A percentile compares a stretch with the other conserved stretches of the same genome.
Conservation (phyloP, 2,888 invertebrate genomes). For the Petrolisthes manimaculis region DNA sequence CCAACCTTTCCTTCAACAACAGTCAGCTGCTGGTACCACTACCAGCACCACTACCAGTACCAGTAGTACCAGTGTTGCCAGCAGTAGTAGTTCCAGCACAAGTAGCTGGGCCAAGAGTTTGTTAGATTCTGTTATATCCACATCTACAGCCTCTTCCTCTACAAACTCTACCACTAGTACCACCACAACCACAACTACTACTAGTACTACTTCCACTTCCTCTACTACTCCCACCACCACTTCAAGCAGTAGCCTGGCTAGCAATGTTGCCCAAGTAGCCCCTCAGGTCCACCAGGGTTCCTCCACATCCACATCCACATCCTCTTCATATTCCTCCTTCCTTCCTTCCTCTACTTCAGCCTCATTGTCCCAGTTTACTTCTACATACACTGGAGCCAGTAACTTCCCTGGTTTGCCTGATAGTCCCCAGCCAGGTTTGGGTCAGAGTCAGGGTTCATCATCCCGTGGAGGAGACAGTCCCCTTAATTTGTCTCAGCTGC, state of each 20-base stretch:
- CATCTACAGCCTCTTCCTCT: neutral
- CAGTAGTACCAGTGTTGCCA: neutral
- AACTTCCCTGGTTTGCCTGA: slow-evolving; percentile 31
- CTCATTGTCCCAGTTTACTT: slow-evolving; percentile 15
- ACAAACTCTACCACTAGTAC: neutral
- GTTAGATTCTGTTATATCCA: neutral
- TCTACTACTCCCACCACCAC: slow-evolving; percentile 14
- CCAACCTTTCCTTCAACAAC: slow-evolving; percentile 61
- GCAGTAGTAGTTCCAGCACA: slow-evolving; percentile 24
- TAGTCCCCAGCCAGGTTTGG: slow-evolving; percentile 29
- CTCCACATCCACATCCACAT: slow-evolving; percentile 5
- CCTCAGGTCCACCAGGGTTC: slow-evolving; percentile 56
- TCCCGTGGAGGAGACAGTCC: slow-evolving; percentile 51
- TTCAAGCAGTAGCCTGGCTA: slow-evolving; percentile 25
- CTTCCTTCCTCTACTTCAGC: slow-evolving; percentile 27
- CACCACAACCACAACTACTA: neutral
- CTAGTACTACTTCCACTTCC: neutral
- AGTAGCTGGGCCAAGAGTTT: slow-evolving; percentile 25
- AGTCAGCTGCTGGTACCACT: neutral
- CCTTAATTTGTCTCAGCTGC: slow-evolving; percentile 58
- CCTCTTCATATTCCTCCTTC: slow-evolving; percentile 32
- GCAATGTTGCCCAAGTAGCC: slow-evolving; percentile 61
- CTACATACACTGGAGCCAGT: neutral
- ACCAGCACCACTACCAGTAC: slow-evolving; percentile 15
- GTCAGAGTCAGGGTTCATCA: slow-evolving; percentile 28